Conservation (phyloP, 37 sponge, comb jelly and placozoan genomes). For the Cliona cf. orientalis region DNA sequence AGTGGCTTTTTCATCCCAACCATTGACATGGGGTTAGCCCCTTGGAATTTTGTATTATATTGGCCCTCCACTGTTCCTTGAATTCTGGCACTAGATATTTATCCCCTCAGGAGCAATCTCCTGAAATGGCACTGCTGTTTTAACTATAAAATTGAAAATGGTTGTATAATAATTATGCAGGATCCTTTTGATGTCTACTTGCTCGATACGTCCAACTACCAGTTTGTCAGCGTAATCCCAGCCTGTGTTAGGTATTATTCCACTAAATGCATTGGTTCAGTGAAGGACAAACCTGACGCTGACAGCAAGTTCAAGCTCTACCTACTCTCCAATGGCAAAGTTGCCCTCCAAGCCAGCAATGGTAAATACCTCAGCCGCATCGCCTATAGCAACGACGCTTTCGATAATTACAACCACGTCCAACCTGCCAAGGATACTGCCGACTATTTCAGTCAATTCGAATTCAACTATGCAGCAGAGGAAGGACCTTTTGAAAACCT, state of each 20-base stretch:
- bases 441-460: background rate
- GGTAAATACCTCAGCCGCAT: conserved; percentile 23
- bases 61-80: too few species aligned
- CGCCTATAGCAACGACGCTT: background rate
- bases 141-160: too few species aligned
- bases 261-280: conserved; percentile 9
- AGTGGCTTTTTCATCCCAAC: too few species aligned
- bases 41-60: too few species aligned
- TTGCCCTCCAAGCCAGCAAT: background rate
- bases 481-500: background rate
- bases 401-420: background rate
- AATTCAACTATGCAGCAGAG: background rate
- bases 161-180: too few species aligned
- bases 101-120: too few species aligned
- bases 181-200: background rate
- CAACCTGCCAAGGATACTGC: background rate
- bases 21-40: too few species aligned
- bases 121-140: too few species aligned
- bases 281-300: background rate
- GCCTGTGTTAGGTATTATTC: background rate
- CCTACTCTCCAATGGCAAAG: background rate
- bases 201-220: background rate
- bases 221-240: background rate
- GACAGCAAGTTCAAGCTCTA: conserved; percentile 3
- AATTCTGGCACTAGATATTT: too few species aligned